These are phyloP conservation scores for Noctilio leporinus DNA, from an alignment of 2,113 vertebrate species.

Conservation along the genomic window DNA sequence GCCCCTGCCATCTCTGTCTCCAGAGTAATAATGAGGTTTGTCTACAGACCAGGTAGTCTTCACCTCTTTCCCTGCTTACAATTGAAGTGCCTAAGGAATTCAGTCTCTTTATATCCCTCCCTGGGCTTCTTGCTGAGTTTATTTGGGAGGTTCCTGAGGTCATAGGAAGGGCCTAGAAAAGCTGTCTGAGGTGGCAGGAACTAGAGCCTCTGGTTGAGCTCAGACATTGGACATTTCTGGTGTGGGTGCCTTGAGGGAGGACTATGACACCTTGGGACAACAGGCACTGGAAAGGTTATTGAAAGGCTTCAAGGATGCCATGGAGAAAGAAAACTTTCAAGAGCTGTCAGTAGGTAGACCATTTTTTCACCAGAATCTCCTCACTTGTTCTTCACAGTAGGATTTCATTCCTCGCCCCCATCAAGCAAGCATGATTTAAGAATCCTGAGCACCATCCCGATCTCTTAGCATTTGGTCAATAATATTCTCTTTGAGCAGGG, in stretches of 20 bases:
- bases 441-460: not conserved
- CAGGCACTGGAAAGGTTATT: not conserved
- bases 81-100: not conserved
- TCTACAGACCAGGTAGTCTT: not conserved
- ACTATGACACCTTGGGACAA: fast-evolving
- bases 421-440: not conserved
- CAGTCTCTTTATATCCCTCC: not conserved
- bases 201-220: not conserved
- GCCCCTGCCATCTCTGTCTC: not conserved
- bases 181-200: not conserved
- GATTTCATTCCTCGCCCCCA: not conserved
- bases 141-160: not conserved
- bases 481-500: not conserved
- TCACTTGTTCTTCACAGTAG: not conserved
- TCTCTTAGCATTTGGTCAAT: not conserved
- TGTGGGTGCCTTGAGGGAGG: fast-evolving
- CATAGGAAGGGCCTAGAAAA: not conserved
- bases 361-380: too few relatives aligned
- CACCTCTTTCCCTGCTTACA: not conserved
- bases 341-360: not conserved
- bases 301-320: not conserved
- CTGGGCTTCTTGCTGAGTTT: not conserved
- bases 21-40: not conserved
- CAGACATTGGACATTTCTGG: not conserved
- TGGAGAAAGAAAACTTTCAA: not conserved